Base-by-base conservation (phyloP, 2,113 vertebrate genomes). In the Oceanites oceanicus region DNA sequence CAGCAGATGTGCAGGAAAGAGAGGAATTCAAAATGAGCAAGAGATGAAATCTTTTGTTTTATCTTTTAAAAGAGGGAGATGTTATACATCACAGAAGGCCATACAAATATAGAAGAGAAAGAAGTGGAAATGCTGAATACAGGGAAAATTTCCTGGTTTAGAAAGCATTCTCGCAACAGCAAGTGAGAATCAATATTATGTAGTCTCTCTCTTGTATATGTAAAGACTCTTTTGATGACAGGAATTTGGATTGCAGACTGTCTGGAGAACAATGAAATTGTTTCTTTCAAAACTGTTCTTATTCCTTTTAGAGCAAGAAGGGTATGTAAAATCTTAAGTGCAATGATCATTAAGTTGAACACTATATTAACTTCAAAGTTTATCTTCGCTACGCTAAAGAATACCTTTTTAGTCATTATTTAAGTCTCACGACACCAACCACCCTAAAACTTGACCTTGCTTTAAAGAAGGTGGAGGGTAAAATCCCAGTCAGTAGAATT, bases 201-300 rank as follows among this genome's bases (percentile, higher is more conserved):
- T 83, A 81, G 61, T 87, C 49, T 90, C 20, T 93, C 53, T 84
- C 62, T 90, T 85, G 63, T 71, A 58, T 71, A 80, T 65, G 40
- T 80, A 89, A 96, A 88, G 96, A 36, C 26, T 80, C 13, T 75
- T 94, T 63, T 72, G 70, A 87, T 92, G 86, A 89, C 53, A 95
- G 79, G 59, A 94, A 87, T 89, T 83, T 86, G 79, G 65, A 93
- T 71, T 90, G 9, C 30, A 72, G 72, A 44, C 26, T 12, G 13
- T 15, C 49, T 90, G 85, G 34, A 76, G 66, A 81, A 80, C 44
- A 90, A 77, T 80, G 23, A 80, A 56, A 11, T 80, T 83, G 8
- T 83, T 79, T 81, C 44, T 92, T 94, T 91, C 72, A 74, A 86
- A 86, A 91, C 36, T 72, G 32, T 81, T 91, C 23, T 67, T 94